Conservation (phyloP, 2,888 invertebrate species). For the Leptodirus hochenwartii region DNA sequence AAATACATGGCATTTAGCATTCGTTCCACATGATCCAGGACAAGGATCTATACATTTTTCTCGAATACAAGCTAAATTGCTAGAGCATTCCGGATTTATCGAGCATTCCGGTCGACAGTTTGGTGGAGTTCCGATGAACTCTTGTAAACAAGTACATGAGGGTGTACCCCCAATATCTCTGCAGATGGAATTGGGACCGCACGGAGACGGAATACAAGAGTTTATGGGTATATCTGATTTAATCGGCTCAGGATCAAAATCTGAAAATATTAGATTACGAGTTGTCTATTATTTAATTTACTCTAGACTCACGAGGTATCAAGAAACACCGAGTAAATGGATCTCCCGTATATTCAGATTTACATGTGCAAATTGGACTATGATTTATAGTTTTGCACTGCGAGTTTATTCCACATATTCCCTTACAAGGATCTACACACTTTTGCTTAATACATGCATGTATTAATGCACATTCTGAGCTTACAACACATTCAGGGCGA, state of each 20-base stretch:
- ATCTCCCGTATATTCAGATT: conserved; percentile 47
- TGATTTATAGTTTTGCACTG: conserved; percentile 59
- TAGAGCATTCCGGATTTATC: conserved; percentile 51
- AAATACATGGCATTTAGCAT: conserved; percentile 51
- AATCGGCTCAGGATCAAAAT: too few species aligned
- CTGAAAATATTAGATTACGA: too few species aligned
- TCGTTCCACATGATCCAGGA: conserved; percentile 53
- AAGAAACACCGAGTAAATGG: conserved; percentile 40
- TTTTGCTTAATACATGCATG: conserved; percentile 54
- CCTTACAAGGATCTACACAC: conserved; percentile 55
- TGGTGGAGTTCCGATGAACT: conserved; percentile 53
- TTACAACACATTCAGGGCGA: conserved; percentile 52
- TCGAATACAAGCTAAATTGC: conserved; percentile 49
- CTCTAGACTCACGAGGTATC: conserved; percentile 26
- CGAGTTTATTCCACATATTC: conserved; percentile 51
- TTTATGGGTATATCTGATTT: too few species aligned
- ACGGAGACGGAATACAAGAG: conserved; percentile 36
- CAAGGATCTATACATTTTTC: conserved; percentile 59
- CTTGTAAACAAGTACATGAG: conserved; percentile 44
- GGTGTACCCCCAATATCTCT: conserved; percentile 31
- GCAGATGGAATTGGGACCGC: conserved; percentile 40
- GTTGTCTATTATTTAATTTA: too few species aligned
- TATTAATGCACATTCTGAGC: conserved; percentile 46
- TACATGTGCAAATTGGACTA: conserved; percentile 49
- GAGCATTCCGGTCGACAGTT: conserved; percentile 61